These are phyloP conservation scores for Gobio gobio DNA, from an alignment of 2,113 vertebrate genomes.

Conservation along the genomic window DNA sequence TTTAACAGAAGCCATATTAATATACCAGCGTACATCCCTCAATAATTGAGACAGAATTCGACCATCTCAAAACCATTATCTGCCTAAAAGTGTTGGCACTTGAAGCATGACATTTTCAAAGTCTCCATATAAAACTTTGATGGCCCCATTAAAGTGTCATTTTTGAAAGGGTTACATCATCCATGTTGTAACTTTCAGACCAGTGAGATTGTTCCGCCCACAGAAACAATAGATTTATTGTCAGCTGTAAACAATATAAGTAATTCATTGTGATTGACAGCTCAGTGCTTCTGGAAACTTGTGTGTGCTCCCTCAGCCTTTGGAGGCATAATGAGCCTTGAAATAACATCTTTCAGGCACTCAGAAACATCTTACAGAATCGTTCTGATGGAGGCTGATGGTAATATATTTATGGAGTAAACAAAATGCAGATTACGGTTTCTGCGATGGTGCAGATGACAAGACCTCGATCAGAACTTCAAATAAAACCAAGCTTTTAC, in stretches of 20 bases:
- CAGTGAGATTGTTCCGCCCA: slow-evolving; percentile 34
- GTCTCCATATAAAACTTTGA: slow-evolving; percentile 18
- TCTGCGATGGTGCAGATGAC: background rate
- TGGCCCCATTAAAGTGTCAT: slow-evolving; percentile 16
- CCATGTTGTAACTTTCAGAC: slow-evolving; percentile 39
- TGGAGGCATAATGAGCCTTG: slow-evolving; percentile 58
- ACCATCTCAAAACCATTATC: background rate
- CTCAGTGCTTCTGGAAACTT: slow-evolving; percentile 44
- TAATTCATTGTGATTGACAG: slow-evolving; percentile 55
- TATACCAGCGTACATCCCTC: background rate
- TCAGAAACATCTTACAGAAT: slow-evolving; percentile 49
- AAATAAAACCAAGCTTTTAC: background rate
- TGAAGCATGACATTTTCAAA: slow-evolving; percentile 16
- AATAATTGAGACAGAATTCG: background rate
- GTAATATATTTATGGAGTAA: slow-evolving; percentile 40
- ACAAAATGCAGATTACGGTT: slow-evolving; percentile 37
- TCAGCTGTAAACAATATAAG: slow-evolving; percentile 41
- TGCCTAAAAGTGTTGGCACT: background rate
- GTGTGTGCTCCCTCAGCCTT: slow-evolving; percentile 54
- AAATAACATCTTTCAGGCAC: slow-evolving; percentile 48
- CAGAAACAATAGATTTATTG: slow-evolving; percentile 34
- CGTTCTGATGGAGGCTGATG: slow-evolving; percentile 23
- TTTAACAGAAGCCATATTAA: background rate
- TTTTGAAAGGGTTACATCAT: slow-evolving; percentile 5
- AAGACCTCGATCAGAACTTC: background rate